Evolutionary conservation across 1,140 invertebrate species (phyloP).

Genomic region (Centruroides sculpturatus): DNA sequence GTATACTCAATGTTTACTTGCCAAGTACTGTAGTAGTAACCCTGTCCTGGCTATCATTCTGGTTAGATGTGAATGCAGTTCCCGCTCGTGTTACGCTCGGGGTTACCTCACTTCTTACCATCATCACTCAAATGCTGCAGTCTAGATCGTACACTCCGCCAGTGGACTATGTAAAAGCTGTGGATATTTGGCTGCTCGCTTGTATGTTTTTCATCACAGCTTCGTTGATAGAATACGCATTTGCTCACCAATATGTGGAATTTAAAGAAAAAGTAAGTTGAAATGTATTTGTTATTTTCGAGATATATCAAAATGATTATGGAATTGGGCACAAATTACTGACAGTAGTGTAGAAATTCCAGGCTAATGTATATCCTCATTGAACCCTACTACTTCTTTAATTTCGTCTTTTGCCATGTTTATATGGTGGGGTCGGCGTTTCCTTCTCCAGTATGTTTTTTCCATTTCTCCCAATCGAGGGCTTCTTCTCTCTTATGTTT

Average conservation of each 20-base stretch:
- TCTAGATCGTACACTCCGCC: constrained; percentile 11
- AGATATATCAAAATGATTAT: too few relatives aligned
- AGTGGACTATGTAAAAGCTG: constrained; percentile 19
- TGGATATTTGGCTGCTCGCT: constrained; percentile 22
- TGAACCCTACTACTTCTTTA: too few relatives aligned
- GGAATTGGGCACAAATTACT: too few relatives aligned
- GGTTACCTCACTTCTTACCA: constrained; percentile 14
- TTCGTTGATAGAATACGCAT: constrained; percentile 27
- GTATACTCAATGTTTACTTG: constrained; percentile 6
- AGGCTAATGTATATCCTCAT: too few relatives aligned
- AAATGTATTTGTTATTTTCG: background rate
- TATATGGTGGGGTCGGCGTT: too few relatives aligned
- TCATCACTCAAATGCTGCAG: constrained; percentile 17
- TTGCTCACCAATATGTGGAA: constrained; percentile 18
- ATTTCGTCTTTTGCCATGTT: too few relatives aligned
- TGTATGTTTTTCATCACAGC: constrained; percentile 31
- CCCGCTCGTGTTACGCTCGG: constrained; percentile 25
- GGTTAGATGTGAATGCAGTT: constrained; percentile 26
- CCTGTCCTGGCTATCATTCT: constrained; percentile 23
- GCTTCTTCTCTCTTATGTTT: too few relatives aligned
- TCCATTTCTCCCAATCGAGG: too few relatives aligned
- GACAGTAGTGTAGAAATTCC: too few relatives aligned
- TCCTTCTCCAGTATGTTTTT: too few relatives aligned
- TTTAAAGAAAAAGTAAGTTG: background rate
- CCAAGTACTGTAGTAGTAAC: constrained; percentile 10